Evolutionary conservation across 2,113 vertebrate genomes (phyloP).

Genomic region (Lepus europaeus): DNA sequence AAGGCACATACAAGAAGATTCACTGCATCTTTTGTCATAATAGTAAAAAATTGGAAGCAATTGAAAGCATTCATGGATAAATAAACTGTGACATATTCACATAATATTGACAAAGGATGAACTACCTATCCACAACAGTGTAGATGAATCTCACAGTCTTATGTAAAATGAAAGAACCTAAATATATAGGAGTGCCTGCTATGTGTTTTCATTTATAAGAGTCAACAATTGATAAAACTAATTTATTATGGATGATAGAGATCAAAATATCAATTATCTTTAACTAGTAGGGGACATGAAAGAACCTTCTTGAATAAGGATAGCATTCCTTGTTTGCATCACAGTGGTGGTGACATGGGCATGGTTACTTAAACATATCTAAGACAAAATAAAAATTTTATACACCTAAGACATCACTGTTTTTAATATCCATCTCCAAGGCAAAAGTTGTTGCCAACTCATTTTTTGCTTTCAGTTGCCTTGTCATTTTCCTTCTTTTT

Average conservation of each 20-base stretch:
- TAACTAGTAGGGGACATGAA: not conserved
- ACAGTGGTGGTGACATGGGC: not conserved
- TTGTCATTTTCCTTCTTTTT: not conserved
- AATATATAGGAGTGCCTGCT: not conserved
- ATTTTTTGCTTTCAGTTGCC: not conserved
- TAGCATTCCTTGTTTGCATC: not conserved
- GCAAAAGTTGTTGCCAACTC: not conserved
- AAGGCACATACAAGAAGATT: not conserved
- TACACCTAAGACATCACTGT: conserved; percentile 25
- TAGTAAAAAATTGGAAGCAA: not conserved
- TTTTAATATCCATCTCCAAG: not conserved
- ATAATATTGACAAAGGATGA: not conserved
- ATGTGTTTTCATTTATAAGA: not conserved
- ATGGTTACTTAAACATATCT: conserved; percentile 29
- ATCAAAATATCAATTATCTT: not conserved
- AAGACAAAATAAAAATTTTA: not conserved
- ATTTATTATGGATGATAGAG: not conserved
- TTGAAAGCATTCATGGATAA: not conserved
- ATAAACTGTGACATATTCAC: not conserved
- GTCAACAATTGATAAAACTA: not conserved
- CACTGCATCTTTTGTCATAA: not conserved
- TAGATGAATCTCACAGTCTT: not conserved
- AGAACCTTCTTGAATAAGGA: not conserved
- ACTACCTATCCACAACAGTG: not conserved
- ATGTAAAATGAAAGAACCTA: not conserved